Base-by-base conservation (phyloP, 2,797 vertebrate species). In the Emys orbicularis region DNA sequence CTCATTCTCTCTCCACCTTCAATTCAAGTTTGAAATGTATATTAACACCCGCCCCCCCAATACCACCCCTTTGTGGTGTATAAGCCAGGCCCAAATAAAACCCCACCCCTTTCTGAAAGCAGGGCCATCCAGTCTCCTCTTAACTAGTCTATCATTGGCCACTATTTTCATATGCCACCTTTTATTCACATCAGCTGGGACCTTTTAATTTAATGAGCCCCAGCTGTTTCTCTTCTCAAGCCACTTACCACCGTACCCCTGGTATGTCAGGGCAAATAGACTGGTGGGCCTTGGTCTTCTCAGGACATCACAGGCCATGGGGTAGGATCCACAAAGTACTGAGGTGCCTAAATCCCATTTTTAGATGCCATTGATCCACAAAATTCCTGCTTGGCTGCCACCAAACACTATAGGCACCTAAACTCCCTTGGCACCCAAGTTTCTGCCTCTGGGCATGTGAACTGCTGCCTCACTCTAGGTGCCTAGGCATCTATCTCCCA, bases 51-150 rank as follows among this genome's bases (percentile, higher is more conserved):
- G 2, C 10, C 5, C 56, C 53, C 25, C 21, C 21, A 87, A 81
- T 91, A 74, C 3, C 5, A 34, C 80, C 34, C 94, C 88, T 94
- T 87, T 74, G 16, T 72, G 23, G 37, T 37, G 50, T 84, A 29
- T 89, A 96, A 92, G 89, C 74, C 59, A 81, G 94, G 44, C 79
- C 47, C 23, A 76, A 47, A 4, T 86, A 86, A 96, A 93, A 83
- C 8, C 29, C 12, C 34, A 6, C 1, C 12, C 6, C 15, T 3
- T 90, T 79, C 79, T 84, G 6, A 31, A 0, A 1, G 31, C 37
- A 88, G 19, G 84, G 47, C 4, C 91, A 61, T 12, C 37, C 18
- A 87, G 31, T 79, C 31, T 19, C 90, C 83, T 90, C 81, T 65
- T 65, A 87, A 37, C 15, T 2, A 80, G 29, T 89, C 87, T 83